These are phyloP conservation scores for Planococcus citri DNA, from an alignment of 1,140 invertebrate species.

Conservation along the genomic window DNA sequence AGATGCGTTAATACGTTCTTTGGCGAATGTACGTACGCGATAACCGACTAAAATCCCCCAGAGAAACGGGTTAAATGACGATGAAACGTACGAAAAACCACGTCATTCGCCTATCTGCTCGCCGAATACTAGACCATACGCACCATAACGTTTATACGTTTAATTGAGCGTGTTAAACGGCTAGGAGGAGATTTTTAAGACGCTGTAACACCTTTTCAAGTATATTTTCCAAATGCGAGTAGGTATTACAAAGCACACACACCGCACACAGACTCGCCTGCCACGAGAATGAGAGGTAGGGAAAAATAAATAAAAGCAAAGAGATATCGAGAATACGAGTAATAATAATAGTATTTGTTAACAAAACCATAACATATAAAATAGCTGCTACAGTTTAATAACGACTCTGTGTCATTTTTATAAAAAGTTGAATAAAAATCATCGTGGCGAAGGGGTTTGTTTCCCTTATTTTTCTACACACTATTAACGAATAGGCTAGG, in stretches of 20 bases:
- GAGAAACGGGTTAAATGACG: too few relatives aligned
- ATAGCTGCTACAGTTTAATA: not conserved
- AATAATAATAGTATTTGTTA: constrained; percentile 4
- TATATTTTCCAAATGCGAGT: not conserved
- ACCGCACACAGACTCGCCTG: too few relatives aligned
- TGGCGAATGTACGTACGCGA: too few relatives aligned
- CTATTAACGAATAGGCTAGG: too few relatives aligned
- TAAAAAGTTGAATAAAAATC: constrained; percentile 1
- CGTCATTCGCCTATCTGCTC: too few relatives aligned
- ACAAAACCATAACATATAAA: constrained; percentile 3
- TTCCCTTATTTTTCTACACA: too few relatives aligned
- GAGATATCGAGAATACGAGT: not conserved
- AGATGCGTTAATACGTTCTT: too few relatives aligned
- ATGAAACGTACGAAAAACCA: too few relatives aligned
- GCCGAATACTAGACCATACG: not conserved
- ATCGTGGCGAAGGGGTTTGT: too few relatives aligned
- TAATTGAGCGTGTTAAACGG: not conserved
- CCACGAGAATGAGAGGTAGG: not conserved
- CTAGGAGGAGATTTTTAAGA: not conserved
- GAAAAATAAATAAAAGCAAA: not conserved
- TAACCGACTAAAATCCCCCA: too few relatives aligned
- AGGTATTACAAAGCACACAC: not conserved
- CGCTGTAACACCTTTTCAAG: not conserved
- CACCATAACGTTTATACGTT: not conserved
- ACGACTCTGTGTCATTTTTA: not conserved